A percentile compares a stretch with the other conserved stretches of the same genome.
These are phyloP conservation scores for Eupeodes corollae DNA, from an alignment of 1,140 invertebrate species.

Conservation along the genomic window DNA sequence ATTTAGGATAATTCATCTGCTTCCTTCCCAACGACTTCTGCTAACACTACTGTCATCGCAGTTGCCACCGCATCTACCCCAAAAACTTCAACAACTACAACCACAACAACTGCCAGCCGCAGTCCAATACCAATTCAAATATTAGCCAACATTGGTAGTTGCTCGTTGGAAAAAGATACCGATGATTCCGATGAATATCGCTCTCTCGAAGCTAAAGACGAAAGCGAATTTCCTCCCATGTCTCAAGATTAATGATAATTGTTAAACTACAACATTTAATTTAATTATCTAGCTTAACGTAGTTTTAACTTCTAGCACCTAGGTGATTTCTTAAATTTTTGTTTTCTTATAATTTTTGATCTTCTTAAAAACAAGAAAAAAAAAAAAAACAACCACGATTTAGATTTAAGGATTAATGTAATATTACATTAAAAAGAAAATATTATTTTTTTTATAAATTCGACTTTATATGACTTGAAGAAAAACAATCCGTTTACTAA, in stretches of 20 bases:
- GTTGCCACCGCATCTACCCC: neutral
- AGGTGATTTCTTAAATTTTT: too few species aligned
- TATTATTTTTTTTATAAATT: too few species aligned
- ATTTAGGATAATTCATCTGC: too few species aligned
- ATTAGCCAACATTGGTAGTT: neutral
- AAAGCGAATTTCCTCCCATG: conserved; percentile 23
- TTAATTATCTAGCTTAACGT: too few species aligned
- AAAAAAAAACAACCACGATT: too few species aligned
- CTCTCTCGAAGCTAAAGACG: conserved; percentile 32
- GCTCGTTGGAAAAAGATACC: conserved; percentile 11
- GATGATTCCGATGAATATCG: conserved; percentile 37
- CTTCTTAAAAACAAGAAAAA: too few species aligned
- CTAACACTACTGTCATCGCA: neutral
- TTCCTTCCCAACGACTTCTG: neutral
- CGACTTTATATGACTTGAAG: too few species aligned
- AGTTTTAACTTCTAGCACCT: too few species aligned
- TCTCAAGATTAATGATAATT: conserved; percentile 23
- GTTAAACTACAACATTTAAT: neutral
- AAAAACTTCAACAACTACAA: conserved; percentile 2
- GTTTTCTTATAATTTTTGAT: too few species aligned
- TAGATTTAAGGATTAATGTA: too few species aligned
- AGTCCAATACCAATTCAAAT: conserved; percentile 5
- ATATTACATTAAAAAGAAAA: too few species aligned
- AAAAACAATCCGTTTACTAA: too few species aligned
- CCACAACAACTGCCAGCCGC: neutral